phyloP scores from a whole-genome alignment of 2,888 invertebrate species.

The Heliconius charithonia region DNA sequence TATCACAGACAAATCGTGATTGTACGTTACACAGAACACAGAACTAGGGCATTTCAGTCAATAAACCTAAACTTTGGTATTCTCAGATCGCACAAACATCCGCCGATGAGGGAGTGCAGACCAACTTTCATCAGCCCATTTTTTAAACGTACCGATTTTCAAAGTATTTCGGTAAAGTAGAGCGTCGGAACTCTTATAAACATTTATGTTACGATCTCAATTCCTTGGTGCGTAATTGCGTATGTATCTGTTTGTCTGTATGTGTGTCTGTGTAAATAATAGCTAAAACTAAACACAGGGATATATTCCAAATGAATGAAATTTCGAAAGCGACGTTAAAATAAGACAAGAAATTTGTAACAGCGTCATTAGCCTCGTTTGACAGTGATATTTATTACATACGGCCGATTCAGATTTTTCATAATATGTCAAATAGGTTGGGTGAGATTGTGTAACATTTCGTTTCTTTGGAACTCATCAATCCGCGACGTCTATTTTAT shows the following conservation, averaged over 20 bases:
- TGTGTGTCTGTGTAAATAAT: slow-evolving; percentile 14
- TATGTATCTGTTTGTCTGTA: slow-evolving; percentile 5
- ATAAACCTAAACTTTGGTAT: slow-evolving; percentile 47
- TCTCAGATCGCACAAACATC: slow-evolving; percentile 67
- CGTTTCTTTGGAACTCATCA: background rate
- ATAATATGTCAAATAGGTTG: slow-evolving; percentile 29
- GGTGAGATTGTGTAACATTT: slow-evolving; percentile 1
- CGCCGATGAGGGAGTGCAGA: slow-evolving; percentile 59
- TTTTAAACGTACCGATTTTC: slow-evolving; percentile 62
- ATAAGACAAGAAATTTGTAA: slow-evolving; percentile 42
- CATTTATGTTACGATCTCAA: slow-evolving; percentile 60
- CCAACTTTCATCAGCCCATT: slow-evolving; percentile 71
- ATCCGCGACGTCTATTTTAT: background rate
- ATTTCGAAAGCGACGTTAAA: slow-evolving; percentile 46
- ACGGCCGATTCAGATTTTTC: slow-evolving; percentile 34
- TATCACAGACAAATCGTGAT: background rate
- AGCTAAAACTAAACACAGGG: slow-evolving; percentile 56
- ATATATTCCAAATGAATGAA: slow-evolving; percentile 47
- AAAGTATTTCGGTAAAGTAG: slow-evolving; percentile 71
- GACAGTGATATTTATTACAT: slow-evolving; percentile 38
- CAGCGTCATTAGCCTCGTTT: slow-evolving; percentile 49
- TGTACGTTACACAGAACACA: background rate
- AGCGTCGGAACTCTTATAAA: slow-evolving; percentile 64
- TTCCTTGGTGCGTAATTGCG: slow-evolving; percentile 49
- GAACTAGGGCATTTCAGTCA: slow-evolving; percentile 57